Conservation (phyloP, 2,113 vertebrate genomes). For the Columbina picui region DNA sequence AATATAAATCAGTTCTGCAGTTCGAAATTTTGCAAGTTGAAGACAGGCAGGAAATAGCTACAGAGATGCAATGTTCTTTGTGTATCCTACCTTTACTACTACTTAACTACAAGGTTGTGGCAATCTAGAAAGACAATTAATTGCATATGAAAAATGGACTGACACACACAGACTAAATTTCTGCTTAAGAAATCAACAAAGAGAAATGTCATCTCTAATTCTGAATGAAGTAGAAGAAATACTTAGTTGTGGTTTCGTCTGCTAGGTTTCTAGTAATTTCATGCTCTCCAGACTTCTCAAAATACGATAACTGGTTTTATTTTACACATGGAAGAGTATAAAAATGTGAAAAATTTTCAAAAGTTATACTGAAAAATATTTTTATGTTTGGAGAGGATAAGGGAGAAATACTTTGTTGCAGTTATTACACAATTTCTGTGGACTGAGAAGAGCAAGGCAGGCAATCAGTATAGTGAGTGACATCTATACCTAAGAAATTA, state of each 20-base stretch:
- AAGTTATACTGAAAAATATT: background rate
- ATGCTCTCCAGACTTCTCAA: background rate
- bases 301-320: background rate
- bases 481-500: background rate
- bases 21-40: background rate
- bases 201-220: background rate
- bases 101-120: background rate
- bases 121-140: background rate
- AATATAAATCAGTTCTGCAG: background rate
- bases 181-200: background rate
- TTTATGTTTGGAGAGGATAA: background rate
- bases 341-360: background rate
- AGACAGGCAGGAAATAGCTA: background rate
- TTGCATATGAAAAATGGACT: background rate
- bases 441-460: background rate
- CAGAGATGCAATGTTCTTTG: slow-evolving; percentile 2
- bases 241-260: background rate
- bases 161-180: background rate
- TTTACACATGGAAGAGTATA: background rate
- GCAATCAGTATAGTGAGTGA: background rate
- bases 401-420: background rate
- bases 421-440: background rate
- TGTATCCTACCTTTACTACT: background rate
- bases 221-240: background rate
- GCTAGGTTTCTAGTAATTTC: background rate